Conservation (phyloP, 2,888 invertebrate species). For the Phasia obesa region DNA sequence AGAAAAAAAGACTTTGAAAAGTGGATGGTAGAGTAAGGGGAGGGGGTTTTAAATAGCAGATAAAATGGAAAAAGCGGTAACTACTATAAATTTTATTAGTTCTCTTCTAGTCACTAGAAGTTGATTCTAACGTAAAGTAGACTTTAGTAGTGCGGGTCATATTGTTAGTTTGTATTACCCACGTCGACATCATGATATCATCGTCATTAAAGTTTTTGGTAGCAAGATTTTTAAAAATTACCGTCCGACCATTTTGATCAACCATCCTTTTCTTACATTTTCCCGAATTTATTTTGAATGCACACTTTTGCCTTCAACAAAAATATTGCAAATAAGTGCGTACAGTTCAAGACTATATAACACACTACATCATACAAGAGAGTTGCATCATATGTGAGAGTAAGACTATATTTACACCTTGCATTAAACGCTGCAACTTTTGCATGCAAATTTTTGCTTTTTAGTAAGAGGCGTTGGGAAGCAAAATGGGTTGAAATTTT, state of each 20-base stretch:
- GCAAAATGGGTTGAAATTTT: no score
- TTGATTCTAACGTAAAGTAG: no score
- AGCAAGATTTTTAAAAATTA: conserved; percentile 57
- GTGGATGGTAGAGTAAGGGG: conserved; percentile 18
- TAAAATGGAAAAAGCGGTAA: neutral
- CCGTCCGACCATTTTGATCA: conserved; percentile 25
- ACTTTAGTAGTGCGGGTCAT: no score
- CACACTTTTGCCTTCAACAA: conserved; percentile 46
- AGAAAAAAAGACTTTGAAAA: conserved; percentile 39
- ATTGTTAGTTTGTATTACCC: no score
- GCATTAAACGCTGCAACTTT: no score
- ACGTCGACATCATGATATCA: conserved; percentile 25
- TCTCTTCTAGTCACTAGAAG: conserved; percentile 22
- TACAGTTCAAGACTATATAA: neutral
- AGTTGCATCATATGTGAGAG: no score
- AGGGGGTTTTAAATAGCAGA: conserved; percentile 14
- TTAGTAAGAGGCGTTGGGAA: no score
- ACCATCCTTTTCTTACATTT: conserved; percentile 56
- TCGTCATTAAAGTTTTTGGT: conserved; percentile 24
- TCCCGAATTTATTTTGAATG: conserved; percentile 70
- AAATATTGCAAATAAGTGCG: neutral
- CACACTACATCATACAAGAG: conserved; percentile 17
- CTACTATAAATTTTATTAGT: conserved; percentile 53
- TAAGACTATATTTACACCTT: no score
- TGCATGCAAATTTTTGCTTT: no score